Evolutionary conservation across 1,140 invertebrate genomes (phyloP).

Genomic region (Lucilia cuprina): DNA sequence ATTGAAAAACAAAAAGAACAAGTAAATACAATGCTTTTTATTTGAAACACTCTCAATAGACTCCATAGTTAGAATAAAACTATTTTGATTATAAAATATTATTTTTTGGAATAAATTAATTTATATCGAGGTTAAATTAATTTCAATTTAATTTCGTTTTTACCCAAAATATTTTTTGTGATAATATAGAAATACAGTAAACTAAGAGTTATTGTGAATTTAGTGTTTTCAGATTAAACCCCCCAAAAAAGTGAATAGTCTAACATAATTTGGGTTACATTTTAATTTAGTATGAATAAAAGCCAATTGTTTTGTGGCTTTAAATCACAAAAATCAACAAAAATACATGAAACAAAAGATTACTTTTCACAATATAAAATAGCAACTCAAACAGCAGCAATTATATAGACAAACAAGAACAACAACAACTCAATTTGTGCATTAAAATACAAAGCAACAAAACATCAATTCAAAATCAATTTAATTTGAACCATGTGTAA

Average conservation of each 20-base stretch:
- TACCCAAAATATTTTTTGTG: neutral
- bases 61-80: too few relatives aligned
- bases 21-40: too few relatives aligned
- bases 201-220: too few relatives aligned
- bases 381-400: neutral
- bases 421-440: neutral
- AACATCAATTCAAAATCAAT: conserved; percentile 19
- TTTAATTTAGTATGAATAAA: neutral
- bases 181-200: too few relatives aligned
- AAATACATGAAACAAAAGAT: neutral
- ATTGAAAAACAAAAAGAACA: too few relatives aligned
- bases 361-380: neutral
- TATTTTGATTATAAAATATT: too few relatives aligned
- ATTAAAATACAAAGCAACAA: neutral
- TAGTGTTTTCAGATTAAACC: too few relatives aligned
- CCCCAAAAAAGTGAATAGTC: too few relatives aligned
- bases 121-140: too few relatives aligned
- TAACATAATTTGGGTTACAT: neutral
- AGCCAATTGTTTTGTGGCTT: conserved; percentile 13
- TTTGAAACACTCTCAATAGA: too few relatives aligned
- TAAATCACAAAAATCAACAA: neutral
- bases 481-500: neutral
- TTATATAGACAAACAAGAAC: neutral
- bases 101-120: too few relatives aligned
- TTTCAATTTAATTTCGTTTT: neutral